These are phyloP conservation scores for Mechanitis messenoides DNA, from an alignment of 2,888 invertebrate species.

Conservation along the genomic window DNA sequence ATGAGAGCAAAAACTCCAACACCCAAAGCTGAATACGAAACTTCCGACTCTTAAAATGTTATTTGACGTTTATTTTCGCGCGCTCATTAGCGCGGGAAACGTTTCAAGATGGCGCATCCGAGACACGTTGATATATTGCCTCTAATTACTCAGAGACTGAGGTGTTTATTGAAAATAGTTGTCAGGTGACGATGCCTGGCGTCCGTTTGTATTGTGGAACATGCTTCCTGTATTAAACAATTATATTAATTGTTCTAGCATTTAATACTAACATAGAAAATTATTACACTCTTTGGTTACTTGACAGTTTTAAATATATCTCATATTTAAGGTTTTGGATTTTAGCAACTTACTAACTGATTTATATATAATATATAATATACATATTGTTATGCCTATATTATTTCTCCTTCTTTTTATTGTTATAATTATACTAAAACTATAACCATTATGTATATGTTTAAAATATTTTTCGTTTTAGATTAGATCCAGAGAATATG, in stretches of 20 bases:
- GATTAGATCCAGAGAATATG: too few relatives aligned
- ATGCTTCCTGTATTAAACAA: conserved; percentile 19
- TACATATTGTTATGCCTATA: too few relatives aligned
- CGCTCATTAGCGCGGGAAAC: conserved; percentile 55
- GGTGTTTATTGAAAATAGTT: conserved; percentile 72
- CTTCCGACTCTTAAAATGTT: conserved; percentile 31
- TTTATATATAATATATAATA: too few relatives aligned
- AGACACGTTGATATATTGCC: conserved; percentile 70
- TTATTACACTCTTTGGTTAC: background rate
- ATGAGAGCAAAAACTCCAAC: conserved; percentile 11
- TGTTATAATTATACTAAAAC: too few relatives aligned
- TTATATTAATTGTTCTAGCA: conserved; percentile 5
- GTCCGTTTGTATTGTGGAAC: conserved; percentile 44
- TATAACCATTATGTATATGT: too few relatives aligned
- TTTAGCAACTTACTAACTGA: too few relatives aligned
- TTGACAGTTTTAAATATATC: too few relatives aligned
- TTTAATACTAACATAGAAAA: background rate
- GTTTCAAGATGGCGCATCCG: conserved; percentile 43
- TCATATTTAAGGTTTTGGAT: too few relatives aligned
- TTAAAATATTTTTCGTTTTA: too few relatives aligned
- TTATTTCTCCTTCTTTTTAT: too few relatives aligned
- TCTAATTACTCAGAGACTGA: conserved; percentile 67
- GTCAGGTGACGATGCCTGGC: conserved; percentile 57
- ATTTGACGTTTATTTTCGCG: conserved; percentile 51
- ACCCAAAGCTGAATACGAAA: conserved; percentile 10